Evolutionary conservation across 2,113 vertebrate species (phyloP), one percentile per base, ranked within the genome.

Genomic region (Uria lomvia): DNA sequence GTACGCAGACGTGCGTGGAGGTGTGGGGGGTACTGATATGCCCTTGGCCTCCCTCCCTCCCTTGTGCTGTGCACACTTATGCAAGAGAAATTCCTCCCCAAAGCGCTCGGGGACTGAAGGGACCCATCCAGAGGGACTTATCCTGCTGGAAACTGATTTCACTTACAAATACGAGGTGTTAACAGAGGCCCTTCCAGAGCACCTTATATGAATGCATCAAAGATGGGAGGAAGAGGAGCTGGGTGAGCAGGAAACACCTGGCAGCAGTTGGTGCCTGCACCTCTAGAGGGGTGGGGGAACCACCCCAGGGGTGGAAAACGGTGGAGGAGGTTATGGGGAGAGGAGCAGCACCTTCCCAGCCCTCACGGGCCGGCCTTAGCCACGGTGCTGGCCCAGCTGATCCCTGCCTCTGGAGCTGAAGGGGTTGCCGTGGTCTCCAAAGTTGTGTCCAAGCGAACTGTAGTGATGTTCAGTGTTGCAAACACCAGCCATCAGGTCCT

Each of bases 81-180:
- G 50, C 58, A 67, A 75, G 85, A 97, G 88, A 92, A 97, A 95
- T 95, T 97, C 92, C 91, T 73, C 87, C 86, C 43, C 71, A 74
- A 78, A 94, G 91, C 38, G 6, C 87, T 91, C 89, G 94, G 77
- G 90, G 63, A 88, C 91, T 94, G 92, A 92, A 94, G 96, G 91
- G 90, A 97, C 70, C 86, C 82, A 30, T 87, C 93, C 90, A 89
- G 90, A 87, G 86, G 93, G 82, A 89, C 65, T 94, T 96, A 95
- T 67, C 90, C 66, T 89, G 88, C 86, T 97, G 50, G 92, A 97
- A 97, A 97, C 92, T 78, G 95, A 94, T 96, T 95, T 93, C 53
- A 95, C 90, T 97, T 87, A 86, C 96, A 97, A 96, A 96, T 90
- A 67, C 9, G 4, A 16, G 32, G 56, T 85, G 93, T 95, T 95